Evolutionary conservation across 2,888 invertebrate genomes (phyloP), one percentile per base, ranked within the genome.

Genomic region (Fragum whitleyi): DNA sequence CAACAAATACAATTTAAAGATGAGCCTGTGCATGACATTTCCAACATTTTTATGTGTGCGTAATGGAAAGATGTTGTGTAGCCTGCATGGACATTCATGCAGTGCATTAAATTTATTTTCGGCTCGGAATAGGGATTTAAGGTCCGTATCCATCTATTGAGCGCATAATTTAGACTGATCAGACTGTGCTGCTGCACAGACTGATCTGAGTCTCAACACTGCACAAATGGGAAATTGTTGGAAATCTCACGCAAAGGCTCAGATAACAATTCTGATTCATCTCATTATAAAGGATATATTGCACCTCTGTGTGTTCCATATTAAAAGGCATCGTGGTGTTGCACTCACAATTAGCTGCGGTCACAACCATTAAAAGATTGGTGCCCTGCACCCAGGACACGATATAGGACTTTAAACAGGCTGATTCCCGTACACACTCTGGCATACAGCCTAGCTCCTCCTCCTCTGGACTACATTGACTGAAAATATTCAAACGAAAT

Each of bases 361-460:
- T 53, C 23, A 78, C 70, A 16, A 84, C 68, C 51, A 84, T 57
- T 21, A 84, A 28, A 16, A 84, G 47, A 47, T 84, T 84, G 0
- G 84, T 84, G 23, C 77, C 76, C 29, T 70, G 28, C 0, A 84
- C 78, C 76, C 75, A 78, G 19, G 76, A 53, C 0, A 73, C 81
- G 21, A 71, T 32, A 59, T 76, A 84, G 0, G 69, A 47, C 51
- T 73, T 84, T 1, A 51, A 28, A 62, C 84, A 84, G 23, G 47
- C 29, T 73, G 67, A 65, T 16, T 65, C 65, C 68, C 51, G 23
- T 6, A 69, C 39, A 42, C 65, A 65, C 42, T 42, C 21, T 39
- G 65, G 65, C 16, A 16, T 65, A 23, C 19, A 26, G 21, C 65
- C 65, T 26, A 42, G 16, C 42, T 65, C 65, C 14, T 21, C 39